Evolutionary conservation across 2,888 invertebrate genomes (phyloP), one percentile per base, ranked within the genome.

Genomic region (Hemithea aestivaria): DNA sequence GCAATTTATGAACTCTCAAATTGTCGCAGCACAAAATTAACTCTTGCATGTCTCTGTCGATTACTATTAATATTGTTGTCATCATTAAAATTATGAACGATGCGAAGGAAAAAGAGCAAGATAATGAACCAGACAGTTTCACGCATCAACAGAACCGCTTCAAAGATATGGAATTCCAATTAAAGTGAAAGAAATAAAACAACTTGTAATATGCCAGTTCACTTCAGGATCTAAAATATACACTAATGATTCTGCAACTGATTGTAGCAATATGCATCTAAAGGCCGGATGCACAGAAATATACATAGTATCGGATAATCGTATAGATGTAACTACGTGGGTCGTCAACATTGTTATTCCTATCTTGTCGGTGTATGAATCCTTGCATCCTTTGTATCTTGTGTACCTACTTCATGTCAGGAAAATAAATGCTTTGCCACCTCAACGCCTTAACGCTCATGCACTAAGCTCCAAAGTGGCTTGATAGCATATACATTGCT

Each of bases 371-470:
- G 40, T 34, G 45, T 43, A 51, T 47, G 47, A 44, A 48, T 49
- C 48, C 46, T 40, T 40, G 45, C 50, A 51, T 50, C 46, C 41
- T 46, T 34, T 39, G 36, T 42, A 46, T 42, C 45, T 46, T 36
- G 27, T 38, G 35, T 39, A 40, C 9, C 9, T 31, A 34, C 28
- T 34, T 25, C 29, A 9, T n/a, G 28, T 40, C 34, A 29, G 34
- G 26, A 32, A 25, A 27, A 37, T 27, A 31, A 16, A 20, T 27
- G 26, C 10, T 10, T 22, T 16, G 8, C 1, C 30, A 24, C 7
- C 20, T 24, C 20, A 3, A n/a, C 11, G 30, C 30, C 9, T 10
- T 20, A 29, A 6, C 2, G 32, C 10, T 23, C 10, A 10, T 7
- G 30, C 22, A 20, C 10, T 36, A 41, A 22, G 41, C 21, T 28